Percentiles rank a stretch among this genome's conserved stretches.
phyloP scores from a whole-genome alignment of 2,113 vertebrate species.

The Prunella fulvescens region DNA sequence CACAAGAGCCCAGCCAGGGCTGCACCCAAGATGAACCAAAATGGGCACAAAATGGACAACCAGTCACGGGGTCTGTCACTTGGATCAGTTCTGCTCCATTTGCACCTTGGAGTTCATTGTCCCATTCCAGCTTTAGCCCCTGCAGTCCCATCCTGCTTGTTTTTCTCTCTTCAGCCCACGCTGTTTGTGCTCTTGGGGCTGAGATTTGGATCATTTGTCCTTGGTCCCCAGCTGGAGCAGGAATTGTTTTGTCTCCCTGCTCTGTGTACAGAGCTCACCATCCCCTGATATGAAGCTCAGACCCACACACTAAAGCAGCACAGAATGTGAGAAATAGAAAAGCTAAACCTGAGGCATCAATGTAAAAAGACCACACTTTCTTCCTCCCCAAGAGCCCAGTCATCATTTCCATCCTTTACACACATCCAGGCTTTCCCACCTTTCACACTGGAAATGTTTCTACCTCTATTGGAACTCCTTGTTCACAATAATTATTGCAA shows the following conservation, averaged over 20 bases:
- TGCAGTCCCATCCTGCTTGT: not conserved
- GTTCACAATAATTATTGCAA: not conserved
- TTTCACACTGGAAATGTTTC: not conserved
- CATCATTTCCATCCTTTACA: not conserved
- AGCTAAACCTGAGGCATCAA: not conserved
- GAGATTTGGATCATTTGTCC: not conserved
- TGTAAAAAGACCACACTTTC: not conserved
- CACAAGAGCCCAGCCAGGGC: not conserved
- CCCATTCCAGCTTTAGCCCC: not conserved
- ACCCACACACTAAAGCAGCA: not conserved
- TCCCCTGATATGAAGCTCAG: rapidly evolving
- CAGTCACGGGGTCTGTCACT: not conserved
- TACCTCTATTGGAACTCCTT: not conserved
- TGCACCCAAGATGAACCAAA: not conserved
- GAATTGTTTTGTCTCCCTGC: not conserved
- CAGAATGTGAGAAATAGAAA: not conserved
- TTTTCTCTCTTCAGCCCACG: not conserved
- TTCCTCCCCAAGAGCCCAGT: not conserved
- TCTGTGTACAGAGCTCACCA: not conserved
- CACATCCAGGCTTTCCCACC: not conserved
- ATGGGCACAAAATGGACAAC: rapidly evolving
- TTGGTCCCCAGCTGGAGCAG: not conserved
- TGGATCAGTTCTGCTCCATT: rapidly evolving
- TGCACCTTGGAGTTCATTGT: not conserved
- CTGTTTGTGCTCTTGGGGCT: not conserved